Evolutionary conservation across 2,113 vertebrate genomes (phyloP), one percentile per base, ranked within the genome.

Genomic region (Eulacestoma nigropectus): DNA sequence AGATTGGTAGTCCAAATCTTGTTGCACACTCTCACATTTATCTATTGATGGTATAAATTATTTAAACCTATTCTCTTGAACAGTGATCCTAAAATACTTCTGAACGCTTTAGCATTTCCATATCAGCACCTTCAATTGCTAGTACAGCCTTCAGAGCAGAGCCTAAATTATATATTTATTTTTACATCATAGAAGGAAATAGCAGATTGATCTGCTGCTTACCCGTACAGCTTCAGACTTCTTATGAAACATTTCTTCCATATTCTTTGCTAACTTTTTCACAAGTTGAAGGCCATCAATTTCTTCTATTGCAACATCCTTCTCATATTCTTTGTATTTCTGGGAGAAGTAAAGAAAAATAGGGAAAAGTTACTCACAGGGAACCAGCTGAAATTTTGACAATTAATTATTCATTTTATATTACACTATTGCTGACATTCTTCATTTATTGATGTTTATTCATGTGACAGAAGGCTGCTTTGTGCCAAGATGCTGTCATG

Each of bases 241-340:
- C 97, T 99, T 99, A 94, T 99, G 98, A 97, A 99, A 99, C 99
- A 99, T 99, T 97, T 99, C 99, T 96, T 99, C 99, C 99, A 99
- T 99, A 97, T 99, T 98, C 94, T 99, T 98, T 50, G 99, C 99
- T 96, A 99, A 97, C 88, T 98, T 99, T 95, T 99, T 99, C 70
- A 99, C 99, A 90, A 99, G 98, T 29, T 98, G 98, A 89, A 99
- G 98, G 37, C 99, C 99, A 91, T 99, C 99, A 3, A 99, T 99
- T 97, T 99, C 99, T 95, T 99, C 99, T 96, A 99, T 98, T 53
- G 98, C 97, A 75, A 99, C 99, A 2, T 98, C 98, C 11, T 98
- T 99, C 95, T 99, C 99, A 94, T 99, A 99, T 90, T 99, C 99
- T 97, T 99, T 99, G 94, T 99, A 99, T 98, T 99, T 99, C 99